These are phyloP conservation scores for Kryptolebias marmoratus DNA, from an alignment of 2,113 vertebrate genomes.

Conservation along the genomic window DNA sequence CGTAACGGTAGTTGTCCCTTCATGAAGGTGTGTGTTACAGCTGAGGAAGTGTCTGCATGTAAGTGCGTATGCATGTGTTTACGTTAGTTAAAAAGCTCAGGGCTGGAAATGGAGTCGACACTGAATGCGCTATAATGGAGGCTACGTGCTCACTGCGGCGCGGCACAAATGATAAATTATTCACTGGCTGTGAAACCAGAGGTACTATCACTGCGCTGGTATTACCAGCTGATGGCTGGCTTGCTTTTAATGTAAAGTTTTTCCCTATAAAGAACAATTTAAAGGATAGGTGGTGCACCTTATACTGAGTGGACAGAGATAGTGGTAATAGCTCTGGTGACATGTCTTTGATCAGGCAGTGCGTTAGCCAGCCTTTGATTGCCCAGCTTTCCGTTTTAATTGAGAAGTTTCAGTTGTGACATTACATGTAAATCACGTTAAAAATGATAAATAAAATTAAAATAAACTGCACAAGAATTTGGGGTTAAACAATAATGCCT, in stretches of 20 bases:
- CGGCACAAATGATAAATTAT: slow-evolving; percentile 73
- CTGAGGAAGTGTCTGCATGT: not conserved
- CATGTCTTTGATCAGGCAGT: too few relatives aligned
- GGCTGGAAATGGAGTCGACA: slow-evolving; percentile 50
- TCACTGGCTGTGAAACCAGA: slow-evolving; percentile 66
- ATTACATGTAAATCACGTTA: too few relatives aligned
- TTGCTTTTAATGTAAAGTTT: slow-evolving; percentile 26
- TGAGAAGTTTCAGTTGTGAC: too few relatives aligned
- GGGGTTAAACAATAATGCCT: too few relatives aligned
- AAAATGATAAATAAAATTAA: too few relatives aligned
- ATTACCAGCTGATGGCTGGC: slow-evolving; percentile 57
- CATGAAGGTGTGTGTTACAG: not conserved
- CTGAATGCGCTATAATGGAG: slow-evolving; percentile 65
- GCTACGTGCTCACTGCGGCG: slow-evolving; percentile 55
- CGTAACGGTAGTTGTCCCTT: slow-evolving; percentile 14
- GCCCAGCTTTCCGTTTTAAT: too few relatives aligned
- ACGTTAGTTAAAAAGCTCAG: slow-evolving; percentile 51
- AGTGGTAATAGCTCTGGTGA: slow-evolving; percentile 13
- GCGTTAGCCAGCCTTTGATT: too few relatives aligned
- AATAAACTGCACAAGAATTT: too few relatives aligned
- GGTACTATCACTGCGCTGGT: slow-evolving; percentile 58
- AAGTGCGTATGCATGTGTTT: not conserved
- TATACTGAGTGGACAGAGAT: slow-evolving; percentile 16
- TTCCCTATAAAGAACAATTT: slow-evolving; percentile 26
- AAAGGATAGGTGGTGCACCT: not conserved